Base-by-base conservation (phyloP, 2,113 vertebrate genomes). In the Istiophorus platypterus region DNA sequence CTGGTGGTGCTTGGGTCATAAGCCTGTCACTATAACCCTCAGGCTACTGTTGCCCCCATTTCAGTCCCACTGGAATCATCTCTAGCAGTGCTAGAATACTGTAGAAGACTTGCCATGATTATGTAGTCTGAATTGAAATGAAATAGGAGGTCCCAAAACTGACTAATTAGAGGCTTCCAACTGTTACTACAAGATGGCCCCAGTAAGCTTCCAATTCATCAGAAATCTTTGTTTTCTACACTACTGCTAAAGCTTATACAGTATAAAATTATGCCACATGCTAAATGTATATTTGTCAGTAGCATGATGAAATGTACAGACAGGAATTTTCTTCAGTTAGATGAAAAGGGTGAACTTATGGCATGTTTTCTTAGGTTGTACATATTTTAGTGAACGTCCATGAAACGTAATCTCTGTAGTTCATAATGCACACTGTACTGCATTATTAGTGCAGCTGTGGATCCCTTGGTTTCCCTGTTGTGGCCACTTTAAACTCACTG, bases 91-190 rank as follows among this genome's bases (percentile, higher is more conserved):
- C 58, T 9, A 26, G 12, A 14, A 14, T 15, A 34, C 26, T 72
- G 42, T 42, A 39, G 1, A 41, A 49, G 1, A 41, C 26, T 72
- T n/a, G 6, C 41, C 34, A 37, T 42, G 37, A 47, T 24, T 54
- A 18, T 66, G 64, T 78, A 66, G 34, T 47, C 58, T n/a, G 39
- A 37, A 47, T 70, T 17, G 69, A 54, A 26, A 34, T 15, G 39
- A 42, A 34, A 78, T 42, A n/a, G 27, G 59, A 68, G 67, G 3
- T 3, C 3, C 69, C 69, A 81, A 81, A 78, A 42, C 31, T 54
- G 42, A 67, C 37, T 52, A 84, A 78, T 83, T 54, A 66, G 74
- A 58, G 7, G 78, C 39, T 26, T 41, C 49, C 49, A 77, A 69
- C 76, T 73, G 68, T 64, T 72, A 17, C 15, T 66, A 27, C 9